A percentile compares a stretch with the other conserved stretches of the same genome.
phyloP scores from a whole-genome alignment of 2,888 invertebrate genomes.

The Aproaerema taeniolella region DNA sequence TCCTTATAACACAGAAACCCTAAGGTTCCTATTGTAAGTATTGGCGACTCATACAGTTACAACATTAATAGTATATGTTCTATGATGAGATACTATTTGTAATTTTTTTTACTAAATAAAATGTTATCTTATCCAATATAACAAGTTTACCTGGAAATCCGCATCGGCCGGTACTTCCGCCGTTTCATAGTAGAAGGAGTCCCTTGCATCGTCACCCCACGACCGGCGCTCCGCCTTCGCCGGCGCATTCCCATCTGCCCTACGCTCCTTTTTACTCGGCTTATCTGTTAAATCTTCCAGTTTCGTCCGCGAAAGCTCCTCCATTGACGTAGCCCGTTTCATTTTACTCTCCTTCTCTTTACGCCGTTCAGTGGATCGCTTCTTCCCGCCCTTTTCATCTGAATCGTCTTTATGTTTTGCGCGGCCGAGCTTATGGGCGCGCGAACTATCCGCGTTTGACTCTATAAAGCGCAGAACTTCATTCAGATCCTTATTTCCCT shows the following conservation, averaged over 20 bases:
- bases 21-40: too few species aligned
- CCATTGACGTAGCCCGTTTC: slow-evolving; percentile 87
- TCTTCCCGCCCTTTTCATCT: slow-evolving; percentile 60
- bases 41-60: too few species aligned
- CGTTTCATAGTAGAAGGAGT: slow-evolving; percentile 43
- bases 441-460: slow-evolving; percentile 67
- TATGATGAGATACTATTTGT: too few species aligned
- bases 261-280: slow-evolving; percentile 25
- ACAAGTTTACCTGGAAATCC: too few species aligned
- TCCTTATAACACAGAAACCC: too few species aligned
- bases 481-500: slow-evolving; percentile 86
- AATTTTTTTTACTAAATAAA: too few species aligned
- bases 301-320: slow-evolving; percentile 87
- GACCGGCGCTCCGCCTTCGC: slow-evolving; percentile 77
- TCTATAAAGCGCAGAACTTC: slow-evolving; percentile 88
- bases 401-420: slow-evolving; percentile 63
- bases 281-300: slow-evolving; percentile 82
- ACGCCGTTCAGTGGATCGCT: slow-evolving; percentile 69
- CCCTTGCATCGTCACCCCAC: slow-evolving; percentile 82
- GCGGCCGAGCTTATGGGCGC: slow-evolving; percentile 48
- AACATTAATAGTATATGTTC: too few species aligned
- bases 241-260: slow-evolving; percentile 39
- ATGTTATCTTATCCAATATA: too few species aligned
- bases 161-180: slow-evolving; percentile 33
- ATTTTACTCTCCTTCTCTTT: slow-evolving; percentile 60